A percentile compares a stretch with the other conserved stretches of the same genome.
Evolutionary conservation across 2,888 invertebrate genomes (phyloP).

Genomic region (Nowickia ferox): DNA sequence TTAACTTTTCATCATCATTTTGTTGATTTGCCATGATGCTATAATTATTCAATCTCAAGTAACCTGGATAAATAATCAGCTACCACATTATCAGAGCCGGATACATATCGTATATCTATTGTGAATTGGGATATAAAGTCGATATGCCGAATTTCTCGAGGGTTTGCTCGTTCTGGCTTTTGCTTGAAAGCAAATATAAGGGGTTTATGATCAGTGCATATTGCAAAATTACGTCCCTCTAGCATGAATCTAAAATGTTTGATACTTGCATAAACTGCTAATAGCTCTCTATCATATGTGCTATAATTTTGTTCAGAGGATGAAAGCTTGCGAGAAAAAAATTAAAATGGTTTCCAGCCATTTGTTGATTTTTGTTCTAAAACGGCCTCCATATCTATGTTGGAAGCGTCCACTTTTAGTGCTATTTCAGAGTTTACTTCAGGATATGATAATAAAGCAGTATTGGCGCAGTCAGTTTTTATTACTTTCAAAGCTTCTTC

Average conservation of each 20-base stretch:
- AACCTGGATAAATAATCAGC: background rate
- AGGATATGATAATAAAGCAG: too few species aligned
- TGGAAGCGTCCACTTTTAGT: too few species aligned
- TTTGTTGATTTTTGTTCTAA: constrained; percentile 75
- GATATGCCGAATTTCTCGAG: background rate
- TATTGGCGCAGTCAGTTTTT: too few species aligned
- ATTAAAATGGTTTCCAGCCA: constrained; percentile 66
- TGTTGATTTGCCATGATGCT: background rate
- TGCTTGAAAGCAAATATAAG: background rate
- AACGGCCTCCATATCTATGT: too few species aligned
- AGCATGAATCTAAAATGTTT: background rate
- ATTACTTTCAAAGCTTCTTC: too few species aligned
- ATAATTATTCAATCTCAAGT: background rate
- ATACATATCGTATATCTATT: background rate
- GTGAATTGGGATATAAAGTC: constrained; percentile 16
- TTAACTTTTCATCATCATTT: constrained; percentile 2
- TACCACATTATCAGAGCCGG: background rate
- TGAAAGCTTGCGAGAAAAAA: constrained; percentile 33
- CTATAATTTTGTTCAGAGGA: constrained; percentile 43
- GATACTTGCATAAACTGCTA: constrained; percentile 15
- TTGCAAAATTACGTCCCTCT: too few species aligned
- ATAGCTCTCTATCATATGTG: constrained; percentile 43
- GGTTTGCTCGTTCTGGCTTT: too few species aligned
- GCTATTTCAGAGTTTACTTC: too few species aligned
- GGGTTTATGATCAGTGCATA: background rate